phyloP scores from a whole-genome alignment of 2,888 invertebrate species.

The Mythimna albipuncta region DNA sequence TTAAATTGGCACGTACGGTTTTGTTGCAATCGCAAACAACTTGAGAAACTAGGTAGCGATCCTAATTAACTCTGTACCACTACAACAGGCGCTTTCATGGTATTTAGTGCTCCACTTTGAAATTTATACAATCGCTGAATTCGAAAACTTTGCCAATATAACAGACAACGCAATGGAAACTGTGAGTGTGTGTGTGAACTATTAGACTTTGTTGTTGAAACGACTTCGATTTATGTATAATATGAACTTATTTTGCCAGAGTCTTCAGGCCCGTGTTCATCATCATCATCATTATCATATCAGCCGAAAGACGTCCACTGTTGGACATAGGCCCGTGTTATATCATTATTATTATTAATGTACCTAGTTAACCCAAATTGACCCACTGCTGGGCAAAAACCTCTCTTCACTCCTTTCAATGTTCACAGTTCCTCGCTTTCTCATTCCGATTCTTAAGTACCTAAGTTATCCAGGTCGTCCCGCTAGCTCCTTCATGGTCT shows the following conservation, averaged over 20 bases:
- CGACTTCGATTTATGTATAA: slow-evolving; percentile 10
- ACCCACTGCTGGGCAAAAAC: too few species aligned
- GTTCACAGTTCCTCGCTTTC: too few species aligned
- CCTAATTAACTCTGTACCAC: slow-evolving; percentile 63
- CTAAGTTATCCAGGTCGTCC: too few species aligned
- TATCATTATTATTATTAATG: too few species aligned
- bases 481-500: too few species aligned
- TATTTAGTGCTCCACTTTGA: slow-evolving; percentile 62
- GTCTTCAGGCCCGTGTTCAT: too few species aligned
- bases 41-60: slow-evolving; percentile 54
- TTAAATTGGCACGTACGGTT: slow-evolving; percentile 35
- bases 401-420: too few species aligned
- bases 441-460: too few species aligned
- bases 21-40: slow-evolving; percentile 57
- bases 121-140: slow-evolving; percentile 60
- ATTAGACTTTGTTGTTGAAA: slow-evolving; percentile 28
- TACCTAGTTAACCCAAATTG: too few species aligned
- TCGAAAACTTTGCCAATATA: slow-evolving; percentile 62
- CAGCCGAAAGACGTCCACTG: fast-evolving
- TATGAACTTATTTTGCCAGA: too few species aligned
- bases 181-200: slow-evolving; percentile 31
- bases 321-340: too few species aligned
- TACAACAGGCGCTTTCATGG: slow-evolving; percentile 53
- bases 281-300: too few species aligned
- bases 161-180: slow-evolving; percentile 29